These are phyloP conservation scores for Escarpia spicata DNA, from an alignment of 2,888 invertebrate genomes.

Conservation along the genomic window DNA sequence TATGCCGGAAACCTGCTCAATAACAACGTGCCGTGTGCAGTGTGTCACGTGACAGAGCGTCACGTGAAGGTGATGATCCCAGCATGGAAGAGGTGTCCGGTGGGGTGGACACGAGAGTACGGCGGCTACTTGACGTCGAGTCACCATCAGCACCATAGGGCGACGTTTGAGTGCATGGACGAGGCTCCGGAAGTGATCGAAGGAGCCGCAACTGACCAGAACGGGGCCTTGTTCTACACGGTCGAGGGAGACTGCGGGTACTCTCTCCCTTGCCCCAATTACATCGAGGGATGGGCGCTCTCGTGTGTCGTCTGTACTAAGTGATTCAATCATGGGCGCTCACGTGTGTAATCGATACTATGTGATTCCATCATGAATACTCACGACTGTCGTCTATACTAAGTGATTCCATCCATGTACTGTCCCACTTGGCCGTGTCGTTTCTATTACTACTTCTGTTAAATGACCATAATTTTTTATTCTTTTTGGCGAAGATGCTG, in stretches of 20 bases:
- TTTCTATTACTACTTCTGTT: no score
- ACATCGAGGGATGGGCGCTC: conserved; percentile 39
- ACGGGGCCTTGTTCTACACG: no score
- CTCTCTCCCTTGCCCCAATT: conserved; percentile 45
- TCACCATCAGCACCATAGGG: conserved; percentile 27
- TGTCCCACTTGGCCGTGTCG: no score
- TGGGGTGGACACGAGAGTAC: conserved; percentile 45
- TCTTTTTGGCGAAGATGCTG: no score
- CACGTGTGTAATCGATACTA: not conserved
- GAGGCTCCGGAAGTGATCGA: conserved; percentile 31
- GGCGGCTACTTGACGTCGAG: conserved; percentile 42
- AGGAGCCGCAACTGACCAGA: no score
- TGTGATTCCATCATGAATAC: not conserved
- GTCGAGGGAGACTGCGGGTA: conserved; percentile 43
- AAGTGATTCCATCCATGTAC: not conserved
- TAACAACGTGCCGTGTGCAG: conserved; percentile 43
- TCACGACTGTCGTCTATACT: not conserved
- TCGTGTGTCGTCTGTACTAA: conserved; percentile 46
- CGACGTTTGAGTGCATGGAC: conserved; percentile 42
- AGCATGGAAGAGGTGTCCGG: conserved; percentile 37
- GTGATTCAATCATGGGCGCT: conserved; percentile 9
- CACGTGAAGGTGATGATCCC: conserved; percentile 41
- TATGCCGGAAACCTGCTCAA: conserved; percentile 22
- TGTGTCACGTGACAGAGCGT: conserved; percentile 33
- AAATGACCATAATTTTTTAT: no score